Percentiles rank a stretch among this genome's conserved stretches.
Conservation (phyloP, 2,888 invertebrate genomes). For the Apoda limacodes region DNA sequence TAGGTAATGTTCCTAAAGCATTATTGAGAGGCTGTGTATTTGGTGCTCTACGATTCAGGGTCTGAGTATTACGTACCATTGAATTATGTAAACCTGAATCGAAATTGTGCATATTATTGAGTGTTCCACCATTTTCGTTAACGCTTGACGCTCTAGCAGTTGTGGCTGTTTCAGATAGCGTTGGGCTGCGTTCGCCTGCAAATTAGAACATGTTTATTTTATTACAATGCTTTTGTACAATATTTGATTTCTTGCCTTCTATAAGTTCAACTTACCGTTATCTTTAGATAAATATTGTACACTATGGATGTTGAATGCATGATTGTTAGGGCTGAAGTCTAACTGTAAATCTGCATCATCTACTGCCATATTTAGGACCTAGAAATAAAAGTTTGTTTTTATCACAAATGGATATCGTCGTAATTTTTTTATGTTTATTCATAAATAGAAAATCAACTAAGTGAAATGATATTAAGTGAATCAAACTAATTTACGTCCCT, state of each 20-base stretch:
- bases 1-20: slow-evolving; percentile 48
- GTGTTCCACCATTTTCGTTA: slow-evolving; percentile 51
- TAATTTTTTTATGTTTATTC: no score
- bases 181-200: slow-evolving; percentile 81
- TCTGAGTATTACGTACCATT: slow-evolving; percentile 51
- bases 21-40: slow-evolving; percentile 53
- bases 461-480: slow-evolving; percentile 10
- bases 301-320: slow-evolving; percentile 88
- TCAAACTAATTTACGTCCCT: no score
- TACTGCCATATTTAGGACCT: slow-evolving; percentile 91
- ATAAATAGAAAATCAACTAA: background rate
- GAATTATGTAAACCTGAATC: no score
- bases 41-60: slow-evolving; percentile 45
- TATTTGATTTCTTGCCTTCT: background rate
- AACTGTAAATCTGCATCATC: slow-evolving; percentile 87
- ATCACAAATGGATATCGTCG: background rate
- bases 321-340: slow-evolving; percentile 86
- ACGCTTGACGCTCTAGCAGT: slow-evolving; percentile 83
- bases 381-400: slow-evolving; percentile 16
- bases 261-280: slow-evolving; percentile 63
- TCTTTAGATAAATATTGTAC: slow-evolving; percentile 91
- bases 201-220: slow-evolving; percentile 15
- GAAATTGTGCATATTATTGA: slow-evolving; percentile 44
- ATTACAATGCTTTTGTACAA: no score
- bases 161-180: slow-evolving; percentile 85